phyloP scores from a whole-genome alignment of 2,113 vertebrate genomes.

The Aramus guarauna region DNA sequence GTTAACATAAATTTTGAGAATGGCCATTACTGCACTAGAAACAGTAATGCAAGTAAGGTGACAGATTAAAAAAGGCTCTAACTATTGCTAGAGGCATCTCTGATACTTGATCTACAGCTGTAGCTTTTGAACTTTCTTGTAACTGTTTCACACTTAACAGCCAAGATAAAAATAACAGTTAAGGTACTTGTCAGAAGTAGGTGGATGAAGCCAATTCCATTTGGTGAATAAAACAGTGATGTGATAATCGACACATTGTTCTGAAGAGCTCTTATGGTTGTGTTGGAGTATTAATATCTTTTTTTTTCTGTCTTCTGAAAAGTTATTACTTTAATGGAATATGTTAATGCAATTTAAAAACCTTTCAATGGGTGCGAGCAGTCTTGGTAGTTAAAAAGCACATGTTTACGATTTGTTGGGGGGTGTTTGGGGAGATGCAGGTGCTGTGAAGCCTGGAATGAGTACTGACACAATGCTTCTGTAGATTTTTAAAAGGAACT shows the following conservation, averaged over 20 bases:
- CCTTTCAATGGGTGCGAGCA: neutral
- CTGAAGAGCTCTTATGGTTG: neutral
- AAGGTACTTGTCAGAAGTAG: neutral
- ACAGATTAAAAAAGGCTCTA: slow-evolving; percentile 65
- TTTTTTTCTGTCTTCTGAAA: neutral
- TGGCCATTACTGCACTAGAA: slow-evolving; percentile 52
- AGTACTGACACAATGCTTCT: neutral
- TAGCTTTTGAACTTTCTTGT: slow-evolving; percentile 64
- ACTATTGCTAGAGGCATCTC: slow-evolving; percentile 67
- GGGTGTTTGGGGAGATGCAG: neutral
- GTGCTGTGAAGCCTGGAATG: neutral
- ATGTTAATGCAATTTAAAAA: neutral
- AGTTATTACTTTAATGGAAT: neutral
- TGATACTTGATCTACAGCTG: slow-evolving; percentile 52
- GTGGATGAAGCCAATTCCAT: neutral
- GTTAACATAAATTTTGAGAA: slow-evolving; percentile 52
- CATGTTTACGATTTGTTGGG: fast-evolving
- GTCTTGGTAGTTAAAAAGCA: neutral
- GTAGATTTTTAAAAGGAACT: neutral
- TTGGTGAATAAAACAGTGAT: neutral
- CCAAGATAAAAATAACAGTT: slow-evolving; percentile 39
- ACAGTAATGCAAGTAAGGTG: slow-evolving; percentile 70
- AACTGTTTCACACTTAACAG: slow-evolving; percentile 57
- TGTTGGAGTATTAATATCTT: neutral
- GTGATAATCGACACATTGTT: neutral